phyloP scores from a whole-genome alignment of 2,797 vertebrate genomes.

The Oreochromis grahami region DNA sequence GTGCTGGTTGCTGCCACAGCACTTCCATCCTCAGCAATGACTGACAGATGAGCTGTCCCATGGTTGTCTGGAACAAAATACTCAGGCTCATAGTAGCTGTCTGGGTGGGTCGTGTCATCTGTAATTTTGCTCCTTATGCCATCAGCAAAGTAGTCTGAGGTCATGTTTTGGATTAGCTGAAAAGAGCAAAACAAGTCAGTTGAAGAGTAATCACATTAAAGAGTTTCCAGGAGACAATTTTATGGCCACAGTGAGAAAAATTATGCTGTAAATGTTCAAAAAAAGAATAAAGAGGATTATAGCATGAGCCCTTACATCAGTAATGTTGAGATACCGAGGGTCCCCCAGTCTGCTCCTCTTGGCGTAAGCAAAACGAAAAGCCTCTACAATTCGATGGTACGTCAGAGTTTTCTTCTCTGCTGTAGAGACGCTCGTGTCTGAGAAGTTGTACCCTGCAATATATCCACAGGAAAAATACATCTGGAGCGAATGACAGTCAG shows the following conservation, averaged over 20 bases:
- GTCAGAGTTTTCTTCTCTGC: conserved; percentile 84
- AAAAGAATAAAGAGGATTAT: background rate
- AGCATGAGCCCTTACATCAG: conserved; percentile 75
- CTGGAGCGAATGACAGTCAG: background rate
- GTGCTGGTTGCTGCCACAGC: conserved; percentile 96
- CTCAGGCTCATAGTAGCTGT: conserved; percentile 88
- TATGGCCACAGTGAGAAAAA: background rate
- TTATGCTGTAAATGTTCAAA: background rate
- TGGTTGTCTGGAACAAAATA: conserved; percentile 83
- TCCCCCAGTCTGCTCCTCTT: conserved; percentile 93
- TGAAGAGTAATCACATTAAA: background rate
- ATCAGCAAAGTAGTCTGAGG: conserved; percentile 86
- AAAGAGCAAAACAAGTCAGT: conserved; percentile 11
- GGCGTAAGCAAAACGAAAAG: conserved; percentile 94
- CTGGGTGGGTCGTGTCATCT: conserved; percentile 83
- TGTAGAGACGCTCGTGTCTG: conserved; percentile 79
- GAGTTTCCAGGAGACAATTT: background rate
- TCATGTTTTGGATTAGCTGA: conserved; percentile 92
- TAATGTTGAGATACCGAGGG: conserved; percentile 86
- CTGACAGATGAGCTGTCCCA: conserved; percentile 90
- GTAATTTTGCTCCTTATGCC: conserved; percentile 85
- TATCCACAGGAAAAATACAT: conserved; percentile 5
- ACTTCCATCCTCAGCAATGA: conserved; percentile 92
- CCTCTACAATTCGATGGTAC: conserved; percentile 92
- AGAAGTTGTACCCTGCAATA: conserved; percentile 88